Evolutionary conservation across 2,113 vertebrate species (phyloP), one percentile per base, ranked within the genome.

Genomic region (Coptodon rendalli): DNA sequence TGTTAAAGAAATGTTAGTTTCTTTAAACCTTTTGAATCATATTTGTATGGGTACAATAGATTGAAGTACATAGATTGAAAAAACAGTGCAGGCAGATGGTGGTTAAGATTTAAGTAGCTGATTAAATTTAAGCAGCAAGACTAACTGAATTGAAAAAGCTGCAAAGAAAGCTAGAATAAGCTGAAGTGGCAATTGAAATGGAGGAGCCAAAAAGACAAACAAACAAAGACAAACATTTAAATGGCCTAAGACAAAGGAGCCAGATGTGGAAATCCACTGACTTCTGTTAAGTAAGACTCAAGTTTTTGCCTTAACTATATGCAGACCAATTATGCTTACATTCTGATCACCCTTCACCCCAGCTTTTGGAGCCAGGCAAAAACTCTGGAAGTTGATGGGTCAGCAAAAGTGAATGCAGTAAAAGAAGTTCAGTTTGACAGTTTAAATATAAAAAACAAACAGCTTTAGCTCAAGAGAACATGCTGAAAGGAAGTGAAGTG

Each of bases 341-440:
- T 3, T 6, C 0, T 45, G 0, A 45, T 27, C 40, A 45, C 13
- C 22, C 8, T 73, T 45, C 68, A 38, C 6, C 61, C 9, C 6
- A 73, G n/a, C 36, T 4, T 24, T 43, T 7, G 7, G 66, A 73
- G 38, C 38, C 66, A 27, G 38, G 66, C 27, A 43, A 24, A 24
- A 43, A 36, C n/a, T 14, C 38, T 9, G 2, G 5, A 45, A 27
- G 6, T 10, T 27, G 13, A 73, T 45, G 68, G 22, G 14, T 73
- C 24, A 29, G 68, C 40, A 73, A 5, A 73, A 29, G 68, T 3
- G 40, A 73, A 48, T 27, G 68, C 40, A 73, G 68, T 48, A 48
- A 48, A 73, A 48, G 22, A 43, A 45, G 40, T 45, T 45, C 8
- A 45, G 8, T 24, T 73, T 24, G 38, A 66, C 38, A 4, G 22